Base-by-base conservation (phyloP, 2,888 invertebrate species). In the Patella pellucida region DNA sequence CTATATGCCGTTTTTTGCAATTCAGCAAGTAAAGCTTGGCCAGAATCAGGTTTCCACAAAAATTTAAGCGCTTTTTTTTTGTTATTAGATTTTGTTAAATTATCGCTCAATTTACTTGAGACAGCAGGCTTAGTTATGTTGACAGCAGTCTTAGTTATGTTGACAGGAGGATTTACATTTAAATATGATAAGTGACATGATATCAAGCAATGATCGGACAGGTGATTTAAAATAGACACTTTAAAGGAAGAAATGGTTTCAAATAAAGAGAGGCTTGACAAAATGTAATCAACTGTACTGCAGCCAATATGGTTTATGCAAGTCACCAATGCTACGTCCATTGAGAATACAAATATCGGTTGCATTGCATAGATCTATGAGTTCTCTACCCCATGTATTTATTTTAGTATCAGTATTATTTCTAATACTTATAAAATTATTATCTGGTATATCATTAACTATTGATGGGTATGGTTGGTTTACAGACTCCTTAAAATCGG, bases 201-300 rank as follows among this genome's bases (percentile, higher is more conserved):
- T 19, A 56, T n/a, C 14, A 56, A 19, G 19, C 56, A 56, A 56
- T 56, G 9, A 56, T 56, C 56, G 9, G 56, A 56, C 4, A 56
- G 16, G 56, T 15, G 19, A 19, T 19, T 56, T 16, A 56, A 14
- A 56, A 19, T 15, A 56, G 56, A 56, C 19, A 56, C 19, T 14
- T 56, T 16, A n/a, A 56, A 19, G 19, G 1, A 7, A 5, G 7
- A 19, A 9, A 56, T 19, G 14, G 16, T 0, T n/a, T 14, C n/a
- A 56, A 56, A 56, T n/a, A n/a, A 7, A 56, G 56, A 56, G 56
- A 56, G 9, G 56, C 19, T 56, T 1, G 56, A n/a, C 19, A 56
- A 56, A 7, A 56, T 19, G 54, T 74, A 74, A 52, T 76, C 69
- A 23, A 77, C 77, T 52, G 71, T 56, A 72, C 77, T 77, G n/a